Base-by-base conservation (phyloP, 53 echinoderm and acorn worm genomes). In the Luidia sarsii region DNA sequence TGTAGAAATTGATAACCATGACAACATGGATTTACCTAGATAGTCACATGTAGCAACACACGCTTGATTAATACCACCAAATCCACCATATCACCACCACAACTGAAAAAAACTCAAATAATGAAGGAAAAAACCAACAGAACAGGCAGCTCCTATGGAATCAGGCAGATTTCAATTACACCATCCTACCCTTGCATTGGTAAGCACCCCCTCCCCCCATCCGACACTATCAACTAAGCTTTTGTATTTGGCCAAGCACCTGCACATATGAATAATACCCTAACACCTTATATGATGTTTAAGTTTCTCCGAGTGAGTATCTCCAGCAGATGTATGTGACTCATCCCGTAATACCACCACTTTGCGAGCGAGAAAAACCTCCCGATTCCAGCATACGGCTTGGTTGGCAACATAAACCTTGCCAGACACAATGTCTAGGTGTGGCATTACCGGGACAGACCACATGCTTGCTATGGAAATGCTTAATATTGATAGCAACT, bases 401-500 rank as follows among this genome's bases (percentile, higher is more conserved):
- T 36, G 33, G 63, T 67, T n/a, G 16, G 1, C 67, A 39, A 67
- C 39, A 4, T 25, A 29, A 41, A 45, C 13, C 19, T 20, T 8
- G 65, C 43, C 43, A 74, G 57, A 43, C 57, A 38, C 25, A 9
- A 25, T 59, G 77, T 77, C 60, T 77, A 77, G 60, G 60, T 77
- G 77, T 77, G 77, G 43, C 37, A 77, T 77, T 30, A 77, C 16
- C n/a, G 60, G 61, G 60, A 77, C 55, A 43, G 77, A 37, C 60
- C 43, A 77, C 77, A 77, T 55, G 77, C 77, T 77, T 32, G n/a
- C 61, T 77, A 77, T 77, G 62, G 46, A 59, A 59, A 75, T 61
- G 77, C 43, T 2, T 39, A 50, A 50, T 34, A 29, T 32, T 33
- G 61, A 77, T 60, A 45, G 21, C 77, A 39, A 77, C 18, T 77